Evolutionary conservation across 2,888 invertebrate species (phyloP), one percentile per base, ranked within the genome.

Genomic region (Halictus quadricinctus): DNA sequence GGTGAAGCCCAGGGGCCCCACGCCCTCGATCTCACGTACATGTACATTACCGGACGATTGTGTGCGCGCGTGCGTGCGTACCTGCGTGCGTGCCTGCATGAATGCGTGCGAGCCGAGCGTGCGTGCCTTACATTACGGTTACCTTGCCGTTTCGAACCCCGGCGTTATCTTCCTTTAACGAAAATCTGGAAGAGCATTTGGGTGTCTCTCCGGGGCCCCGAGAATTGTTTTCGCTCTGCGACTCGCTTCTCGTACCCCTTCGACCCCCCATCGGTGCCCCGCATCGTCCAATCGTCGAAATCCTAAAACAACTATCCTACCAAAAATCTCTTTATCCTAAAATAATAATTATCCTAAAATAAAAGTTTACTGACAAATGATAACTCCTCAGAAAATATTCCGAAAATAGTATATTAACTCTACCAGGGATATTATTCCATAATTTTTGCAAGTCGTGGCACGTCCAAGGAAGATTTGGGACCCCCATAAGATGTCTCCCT

Each of bases 1-100:
- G 92, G 93, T 93, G 90, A 94, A 92, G 93, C 93, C 93, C 93
- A 92, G 90, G 91, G 93, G 94, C 93, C 92, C 94, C 94, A 94
- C 94, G 94, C 94, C 94, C 94, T 94, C 92, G 90, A 93, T 94
- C 94, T 93, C 93, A 91, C 92, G 88, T 90, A 90, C 89, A 87
- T 90, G 89, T 87, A 86, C 85, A 88, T 89, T 88, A 90, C 84
- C 74, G 82, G 60, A 46, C 75, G 87, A 84, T 76, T 86, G 84
- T 79, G 89, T 82, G 84, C 72, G 64, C 25, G 36, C 36, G 41
- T 66, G 66, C 8, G 36, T 36, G 36, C 18, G 66, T 54, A 46
- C 48, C 5, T 72, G 86, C 85, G 79, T 86, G 84, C 80, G 88
- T 82, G 85, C 80, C 12, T 60, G 58, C 58, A 21, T 4, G 58